Evolutionary conservation across 2,113 vertebrate genomes (phyloP).

Genomic region (Phylloscopus trochiloides): DNA sequence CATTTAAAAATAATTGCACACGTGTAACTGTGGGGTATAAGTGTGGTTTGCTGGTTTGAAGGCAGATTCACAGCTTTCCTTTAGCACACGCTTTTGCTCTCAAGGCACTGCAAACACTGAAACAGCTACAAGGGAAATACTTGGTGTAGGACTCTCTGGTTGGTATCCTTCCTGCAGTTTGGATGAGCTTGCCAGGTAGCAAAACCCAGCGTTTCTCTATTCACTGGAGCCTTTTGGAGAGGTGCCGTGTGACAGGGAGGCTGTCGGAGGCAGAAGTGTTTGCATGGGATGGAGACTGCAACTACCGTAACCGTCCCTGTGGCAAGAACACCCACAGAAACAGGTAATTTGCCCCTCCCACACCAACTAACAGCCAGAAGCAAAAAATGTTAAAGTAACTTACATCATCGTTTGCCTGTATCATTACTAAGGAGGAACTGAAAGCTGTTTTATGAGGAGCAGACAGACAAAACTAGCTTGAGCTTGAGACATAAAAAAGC

Average conservation of each 20-base stretch:
- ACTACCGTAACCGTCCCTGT: not conserved
- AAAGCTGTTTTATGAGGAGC: slow-evolving; percentile 64
- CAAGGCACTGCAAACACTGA: accelerated
- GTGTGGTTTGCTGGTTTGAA: not conserved
- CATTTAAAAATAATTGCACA: not conserved
- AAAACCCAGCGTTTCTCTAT: not conserved
- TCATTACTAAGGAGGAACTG: slow-evolving; percentile 66
- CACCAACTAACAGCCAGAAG: slow-evolving; percentile 61
- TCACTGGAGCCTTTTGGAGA: not conserved
- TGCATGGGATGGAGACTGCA: not conserved
- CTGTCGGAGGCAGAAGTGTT: not conserved
- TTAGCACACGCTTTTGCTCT: not conserved
- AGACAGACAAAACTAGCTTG: slow-evolving; percentile 65
- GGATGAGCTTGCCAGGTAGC: not conserved
- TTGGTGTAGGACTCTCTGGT: accelerated
- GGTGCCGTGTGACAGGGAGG: not conserved
- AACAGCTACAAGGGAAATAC: not conserved
- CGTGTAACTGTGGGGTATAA: not conserved
- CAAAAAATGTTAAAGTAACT: slow-evolving; percentile 58
- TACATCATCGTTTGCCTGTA: slow-evolving; percentile 62
- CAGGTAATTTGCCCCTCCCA: slow-evolving; percentile 64
- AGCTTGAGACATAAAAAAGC: slow-evolving; percentile 59
- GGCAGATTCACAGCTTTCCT: not conserved
- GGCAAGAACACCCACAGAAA: slow-evolving; percentile 64
- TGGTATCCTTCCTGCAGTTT: not conserved